phyloP scores from a whole-genome alignment of 1,140 invertebrate genomes.

The Dryas iulia region DNA sequence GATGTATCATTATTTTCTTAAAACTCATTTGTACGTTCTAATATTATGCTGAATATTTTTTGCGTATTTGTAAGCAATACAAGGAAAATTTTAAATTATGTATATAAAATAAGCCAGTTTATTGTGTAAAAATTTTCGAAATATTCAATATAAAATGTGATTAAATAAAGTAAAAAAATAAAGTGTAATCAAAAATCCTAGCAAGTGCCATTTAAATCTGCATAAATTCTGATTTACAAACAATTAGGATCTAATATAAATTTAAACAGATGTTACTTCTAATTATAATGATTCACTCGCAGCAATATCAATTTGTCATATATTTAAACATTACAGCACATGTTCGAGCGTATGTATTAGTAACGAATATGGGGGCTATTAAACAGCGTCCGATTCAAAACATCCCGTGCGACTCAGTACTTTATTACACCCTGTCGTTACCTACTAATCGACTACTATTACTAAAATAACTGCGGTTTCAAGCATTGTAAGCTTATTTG shows the following conservation, averaged over 20 bases:
- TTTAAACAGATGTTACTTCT: neutral
- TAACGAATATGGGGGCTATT: slow-evolving; percentile 67
- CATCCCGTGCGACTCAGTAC: slow-evolving; percentile 66
- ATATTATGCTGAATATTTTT: too few relatives aligned
- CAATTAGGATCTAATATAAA: neutral
- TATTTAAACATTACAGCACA: slow-evolving; percentile 26
- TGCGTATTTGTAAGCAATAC: too few relatives aligned
- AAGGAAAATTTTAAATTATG: too few relatives aligned
- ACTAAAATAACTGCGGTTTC: slow-evolving; percentile 68
- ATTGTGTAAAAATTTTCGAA: too few relatives aligned
- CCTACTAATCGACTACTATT: slow-evolving; percentile 72
- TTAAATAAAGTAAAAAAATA: too few relatives aligned
- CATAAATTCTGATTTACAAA: too few relatives aligned
- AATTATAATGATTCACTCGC: neutral
- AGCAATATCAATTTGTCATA: slow-evolving; percentile 2
- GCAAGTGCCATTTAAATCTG: too few relatives aligned
- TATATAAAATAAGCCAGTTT: too few relatives aligned
- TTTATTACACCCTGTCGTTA: slow-evolving; percentile 71
- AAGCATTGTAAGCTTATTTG: slow-evolving; percentile 11
- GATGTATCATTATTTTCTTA: too few relatives aligned
- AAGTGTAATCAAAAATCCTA: too few relatives aligned
- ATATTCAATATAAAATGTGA: too few relatives aligned
- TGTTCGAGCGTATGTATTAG: slow-evolving; percentile 42
- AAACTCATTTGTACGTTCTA: too few relatives aligned
- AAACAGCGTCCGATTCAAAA: slow-evolving; percentile 73